A percentile compares a stretch with the other conserved stretches of the same genome.
phyloP scores from a whole-genome alignment of 2,113 vertebrate species.

The Oncorhynchus tshawytscha region DNA sequence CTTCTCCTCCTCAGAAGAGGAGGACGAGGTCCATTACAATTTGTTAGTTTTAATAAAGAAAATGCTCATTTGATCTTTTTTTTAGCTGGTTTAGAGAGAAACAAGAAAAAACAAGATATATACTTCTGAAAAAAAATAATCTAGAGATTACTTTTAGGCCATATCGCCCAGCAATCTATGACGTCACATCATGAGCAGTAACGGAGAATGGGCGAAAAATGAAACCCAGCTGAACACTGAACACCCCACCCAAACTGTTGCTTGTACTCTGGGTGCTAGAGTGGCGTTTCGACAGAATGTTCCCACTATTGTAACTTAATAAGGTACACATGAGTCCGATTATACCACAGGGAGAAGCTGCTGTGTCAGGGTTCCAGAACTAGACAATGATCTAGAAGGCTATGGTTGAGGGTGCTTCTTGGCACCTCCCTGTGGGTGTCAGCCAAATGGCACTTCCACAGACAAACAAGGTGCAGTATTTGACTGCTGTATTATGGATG shows the following conservation, averaged over 20 bases:
- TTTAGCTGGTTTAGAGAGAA: too few species aligned
- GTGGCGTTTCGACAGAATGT: background rate
- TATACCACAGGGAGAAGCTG: background rate
- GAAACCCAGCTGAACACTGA: conserved; percentile 16
- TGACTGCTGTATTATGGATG: too few species aligned
- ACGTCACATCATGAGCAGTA: conserved; percentile 24
- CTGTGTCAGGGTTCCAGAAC: background rate
- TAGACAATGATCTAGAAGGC: too few species aligned
- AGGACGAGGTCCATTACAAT: too few species aligned
- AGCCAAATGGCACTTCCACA: background rate
- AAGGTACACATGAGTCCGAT: background rate
- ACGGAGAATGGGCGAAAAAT: conserved; percentile 23
- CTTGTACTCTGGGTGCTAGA: background rate
- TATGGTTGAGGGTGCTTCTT: background rate
- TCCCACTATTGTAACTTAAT: background rate
- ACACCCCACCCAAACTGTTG: background rate
- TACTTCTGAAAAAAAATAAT: too few species aligned
- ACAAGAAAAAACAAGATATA: too few species aligned
- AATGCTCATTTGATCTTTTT: too few species aligned
- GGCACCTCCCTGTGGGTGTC: background rate
- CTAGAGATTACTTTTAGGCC: too few species aligned
- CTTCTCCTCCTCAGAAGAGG: too few species aligned
- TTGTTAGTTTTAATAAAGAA: too few species aligned
- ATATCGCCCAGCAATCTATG: conserved; percentile 34
- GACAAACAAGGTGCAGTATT: background rate